Percentiles rank a stretch among this genome's conserved stretches.
Evolutionary conservation across 1,140 invertebrate genomes (phyloP).

Genomic region (Uloborus diversus): DNA sequence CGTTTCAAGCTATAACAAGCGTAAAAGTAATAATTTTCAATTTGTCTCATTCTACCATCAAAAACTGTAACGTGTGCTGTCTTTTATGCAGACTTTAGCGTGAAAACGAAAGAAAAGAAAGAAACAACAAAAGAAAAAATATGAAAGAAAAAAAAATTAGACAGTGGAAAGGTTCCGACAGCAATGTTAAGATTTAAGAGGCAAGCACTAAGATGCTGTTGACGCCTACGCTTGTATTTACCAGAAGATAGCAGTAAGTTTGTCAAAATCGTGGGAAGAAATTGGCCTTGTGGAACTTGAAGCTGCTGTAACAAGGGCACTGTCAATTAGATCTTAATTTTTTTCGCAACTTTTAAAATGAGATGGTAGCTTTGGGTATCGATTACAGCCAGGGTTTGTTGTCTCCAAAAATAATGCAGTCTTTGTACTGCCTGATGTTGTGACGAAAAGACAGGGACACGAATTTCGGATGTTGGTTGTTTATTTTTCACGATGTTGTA

Average conservation of each 20-base stretch:
- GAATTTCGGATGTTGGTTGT: no score
- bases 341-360: slow-evolving; percentile 14
- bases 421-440: slow-evolving; percentile 3
- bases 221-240: slow-evolving; percentile 34
- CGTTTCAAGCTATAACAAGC: no score
- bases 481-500: no score
- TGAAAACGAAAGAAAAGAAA: background rate
- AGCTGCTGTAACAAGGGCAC: slow-evolving; percentile 47
- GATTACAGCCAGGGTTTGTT: slow-evolving; percentile 34
- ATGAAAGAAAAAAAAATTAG: background rate
- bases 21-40: no score
- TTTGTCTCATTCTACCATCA: background rate
- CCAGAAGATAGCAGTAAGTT: slow-evolving; percentile 1
- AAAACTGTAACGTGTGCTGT: no score
- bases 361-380: slow-evolving; percentile 31
- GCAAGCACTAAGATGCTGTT: no score
- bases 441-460: background rate
- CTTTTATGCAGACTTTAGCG: background rate
- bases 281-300: slow-evolving; percentile 37
- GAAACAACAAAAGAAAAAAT: background rate
- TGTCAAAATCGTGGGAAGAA: slow-evolving; percentile 47
- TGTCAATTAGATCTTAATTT: slow-evolving; percentile 43
- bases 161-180: background rate
- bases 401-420: slow-evolving; percentile 10
- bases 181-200: background rate